Base-by-base conservation (phyloP, 1,140 invertebrate genomes). In the Maniola jurtina region DNA sequence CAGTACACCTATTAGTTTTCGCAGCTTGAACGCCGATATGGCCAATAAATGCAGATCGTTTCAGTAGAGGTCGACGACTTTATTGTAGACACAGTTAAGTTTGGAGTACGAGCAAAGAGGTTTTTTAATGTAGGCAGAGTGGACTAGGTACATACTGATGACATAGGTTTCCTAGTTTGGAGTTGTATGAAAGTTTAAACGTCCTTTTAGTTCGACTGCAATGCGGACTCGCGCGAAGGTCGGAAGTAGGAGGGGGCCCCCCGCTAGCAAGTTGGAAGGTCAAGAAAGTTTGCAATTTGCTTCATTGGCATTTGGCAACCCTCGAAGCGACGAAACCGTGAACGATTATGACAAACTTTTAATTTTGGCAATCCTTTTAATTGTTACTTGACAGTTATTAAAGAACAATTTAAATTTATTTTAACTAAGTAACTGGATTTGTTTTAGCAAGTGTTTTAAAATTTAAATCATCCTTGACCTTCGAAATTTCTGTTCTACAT, bases 231-330 rank as follows among this genome's bases (percentile, higher is more conserved):
- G 73, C 58, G 71, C 61, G 68, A 71, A 67, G 70, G 70, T 61
- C 73, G 61, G 50, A 70, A 55, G 71, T 68, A 68, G 67, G 64
- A 25, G 64, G 75, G 69, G 67, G 61, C 35, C 68, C 64, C 58
- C 68, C 72, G 77, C 66, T 77, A 76, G 71, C 78, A 85, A 84
- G 78, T 86, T 86, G 76, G 75, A 86, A 86, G 85, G 85, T 86
- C 81, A 86, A 84, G 77, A 76, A 81, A 86, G 76, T 80, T 78
- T 78, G 67, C 76, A 85, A 78, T 80, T 77, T 79, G 65, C 75
- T 66, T 77, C 76, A 83, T 84, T 81, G 74, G 75, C 67, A 64
- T 48, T 84, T 81, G 74, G 75, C 67, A 64, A 58, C 65, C 38
- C 47, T 66, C 58, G 25, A 66, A 14, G 65, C 65, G 58, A 61